phyloP scores from a whole-genome alignment of 2,113 vertebrate genomes.

The Onychorhynchus coronatus region DNA sequence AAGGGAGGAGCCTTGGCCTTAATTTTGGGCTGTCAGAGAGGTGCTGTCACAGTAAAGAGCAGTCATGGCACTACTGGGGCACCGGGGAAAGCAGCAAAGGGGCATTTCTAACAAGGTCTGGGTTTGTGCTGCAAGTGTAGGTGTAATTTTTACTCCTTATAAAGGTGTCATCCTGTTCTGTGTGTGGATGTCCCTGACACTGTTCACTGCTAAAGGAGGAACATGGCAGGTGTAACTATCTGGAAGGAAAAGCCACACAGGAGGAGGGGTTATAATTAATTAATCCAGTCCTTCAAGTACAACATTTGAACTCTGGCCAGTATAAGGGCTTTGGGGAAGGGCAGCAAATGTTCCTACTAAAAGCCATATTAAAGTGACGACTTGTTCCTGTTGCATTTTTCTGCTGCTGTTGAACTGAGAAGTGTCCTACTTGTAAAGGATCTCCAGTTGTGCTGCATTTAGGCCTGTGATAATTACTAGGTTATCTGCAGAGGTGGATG shows the following conservation, averaged over 20 bases:
- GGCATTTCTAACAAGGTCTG: background rate
- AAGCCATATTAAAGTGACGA: background rate
- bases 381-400: background rate
- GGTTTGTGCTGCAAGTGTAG: background rate
- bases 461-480: background rate
- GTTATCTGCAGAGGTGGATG: background rate
- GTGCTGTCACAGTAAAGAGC: background rate
- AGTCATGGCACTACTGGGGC: background rate
- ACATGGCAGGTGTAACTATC: background rate
- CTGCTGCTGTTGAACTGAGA: background rate
- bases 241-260: background rate
- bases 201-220: background rate
- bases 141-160: background rate
- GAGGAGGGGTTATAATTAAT: background rate
- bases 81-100: background rate
- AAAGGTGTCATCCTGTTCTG: background rate
- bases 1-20: background rate
- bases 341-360: background rate
- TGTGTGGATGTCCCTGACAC: background rate
- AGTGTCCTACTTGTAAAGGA: background rate
- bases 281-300: background rate
- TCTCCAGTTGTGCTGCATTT: background rate
- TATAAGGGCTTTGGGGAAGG: background rate
- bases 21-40: background rate
- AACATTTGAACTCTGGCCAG: background rate